Base-by-base conservation (phyloP, 1,140 invertebrate genomes). In the Hesperophylax magnus region DNA sequence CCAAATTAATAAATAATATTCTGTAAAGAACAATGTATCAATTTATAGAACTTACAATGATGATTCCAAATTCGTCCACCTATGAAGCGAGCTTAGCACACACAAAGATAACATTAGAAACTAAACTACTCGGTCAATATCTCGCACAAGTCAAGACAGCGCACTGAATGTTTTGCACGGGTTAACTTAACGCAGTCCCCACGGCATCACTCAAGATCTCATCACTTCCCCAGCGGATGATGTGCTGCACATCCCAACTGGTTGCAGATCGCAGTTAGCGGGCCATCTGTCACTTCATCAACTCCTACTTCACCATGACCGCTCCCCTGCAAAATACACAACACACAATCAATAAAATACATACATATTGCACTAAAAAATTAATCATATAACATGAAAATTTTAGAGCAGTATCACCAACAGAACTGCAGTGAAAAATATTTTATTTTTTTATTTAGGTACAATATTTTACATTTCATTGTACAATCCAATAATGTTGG, bases 101-200 rank as follows among this genome's bases (percentile, higher is more conserved):
- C 67, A 71, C 67, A 71, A 71, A 39, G 6, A 52, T 71, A 22
- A 71, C 18, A 71, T 39, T 71, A 47, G 31, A 52, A 71, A 47
- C 34, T 71, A 47, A 71, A 71, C 67, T 39, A 71, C 47, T 52
- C 18, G 24, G 67, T 71, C 39, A n/a, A 52, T 71, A 47, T 71
- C 27, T 52, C 27, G 39, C 61, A 24, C 18, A 65, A 34, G 61
- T 27, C 31, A 27, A 27, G 61, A 65, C 61, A 65, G 39, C 27
- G 6, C 39, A 71, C 67, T 47, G 3, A 71, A 65, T 27, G 61
- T 65, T 24, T 65, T 27, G 24, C 61, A 65, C 61, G 22, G 31
- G 61, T 71, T 18, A 11, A 67, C 63, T 34, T 7, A 31, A 20
- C 9, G 60, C 9, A 22, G 22, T 20, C 60, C 60, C n/a, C 17